Evolutionary conservation across 2,888 invertebrate species (phyloP), one percentile per base, ranked within the genome.

Genomic region (Agrilus biguttatus): DNA sequence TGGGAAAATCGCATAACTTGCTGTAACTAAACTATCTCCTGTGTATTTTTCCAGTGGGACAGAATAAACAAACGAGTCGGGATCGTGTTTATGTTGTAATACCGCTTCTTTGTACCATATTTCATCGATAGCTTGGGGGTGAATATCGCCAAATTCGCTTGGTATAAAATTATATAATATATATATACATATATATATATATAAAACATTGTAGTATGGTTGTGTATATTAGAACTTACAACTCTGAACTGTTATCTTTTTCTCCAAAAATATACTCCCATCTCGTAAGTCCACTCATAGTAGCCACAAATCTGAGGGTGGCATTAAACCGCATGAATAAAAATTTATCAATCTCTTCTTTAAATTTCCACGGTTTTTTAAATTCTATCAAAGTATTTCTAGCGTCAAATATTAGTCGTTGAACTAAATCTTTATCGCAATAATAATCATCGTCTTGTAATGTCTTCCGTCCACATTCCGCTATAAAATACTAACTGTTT

Each of bases 81-180:
- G 72, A 55, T 86, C 83, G 36, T 81, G 74, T 57, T 80, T 76
- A 59, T 89, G 83, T 55, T 89, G 88, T 36, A 91, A 72, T 5
- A 92, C 86, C 1, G 92, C 90, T 48, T 86, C 82, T 61, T 85
- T 84, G 61, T 92, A 92, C 89, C 90, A 92, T 1, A 84, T 79
- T 62, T 91, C 90, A 60, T 92, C 89, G 19, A 89, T 84, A 0
- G 90, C 83, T 41, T 75, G 75, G 5, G 72, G 75, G 58, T 88
- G 80, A 38, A 73, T 63, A 54, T 87, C 84, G 8, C 87, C 87
- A 56, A 89, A 89, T 49, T 80, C 78, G 14, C 78, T 80, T 28
- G 28, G 28, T 28, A 28, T 2, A 28, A 28, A 28, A 21, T 21
- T 21, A 21, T 21, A 21, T 21, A 19, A 19, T n/a, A n/a, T n/a